phyloP scores from a whole-genome alignment of 2,888 invertebrate species.

The Idaea straminata region DNA sequence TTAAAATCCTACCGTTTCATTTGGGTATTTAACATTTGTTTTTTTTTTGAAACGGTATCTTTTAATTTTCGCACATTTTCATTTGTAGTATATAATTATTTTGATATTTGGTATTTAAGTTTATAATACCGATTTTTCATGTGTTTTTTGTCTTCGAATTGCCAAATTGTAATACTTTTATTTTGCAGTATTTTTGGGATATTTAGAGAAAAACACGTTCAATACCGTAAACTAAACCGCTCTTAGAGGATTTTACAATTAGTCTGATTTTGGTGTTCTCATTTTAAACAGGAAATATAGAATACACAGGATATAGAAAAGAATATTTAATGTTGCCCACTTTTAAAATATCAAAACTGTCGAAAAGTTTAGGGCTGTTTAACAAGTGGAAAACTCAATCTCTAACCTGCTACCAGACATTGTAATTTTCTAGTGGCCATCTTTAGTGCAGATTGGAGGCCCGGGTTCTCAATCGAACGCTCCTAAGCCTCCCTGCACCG shows the following conservation, averaged over 20 bases:
- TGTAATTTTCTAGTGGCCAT: slow-evolving; percentile 40
- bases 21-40: slow-evolving; percentile 13
- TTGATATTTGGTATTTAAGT: too few species aligned
- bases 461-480: too few species aligned
- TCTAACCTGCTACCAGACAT: slow-evolving; percentile 17
- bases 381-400: too few species aligned
- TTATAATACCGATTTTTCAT: too few species aligned
- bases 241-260: slow-evolving; percentile 61
- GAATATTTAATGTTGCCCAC: slow-evolving; percentile 23
- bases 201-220: slow-evolving; percentile 28
- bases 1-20: neutral
- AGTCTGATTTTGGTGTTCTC: slow-evolving; percentile 73
- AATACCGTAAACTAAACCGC: slow-evolving; percentile 60
- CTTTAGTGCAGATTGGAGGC: neutral
- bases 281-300: slow-evolving; percentile 55
- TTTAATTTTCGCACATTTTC: too few species aligned
- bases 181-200: neutral
- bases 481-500: too few species aligned
- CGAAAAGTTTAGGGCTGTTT: too few species aligned
- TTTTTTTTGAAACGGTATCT: too few species aligned
- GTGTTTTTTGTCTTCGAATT: too few species aligned
- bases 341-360: slow-evolving; percentile 22
- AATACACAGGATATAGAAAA: slow-evolving; percentile 40
- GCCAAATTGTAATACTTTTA: too few species aligned
- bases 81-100: too few species aligned